Evolutionary conservation across 2,113 vertebrate species (phyloP), one percentile per base, ranked within the genome.

Genomic region (Paratilapia polleni): DNA sequence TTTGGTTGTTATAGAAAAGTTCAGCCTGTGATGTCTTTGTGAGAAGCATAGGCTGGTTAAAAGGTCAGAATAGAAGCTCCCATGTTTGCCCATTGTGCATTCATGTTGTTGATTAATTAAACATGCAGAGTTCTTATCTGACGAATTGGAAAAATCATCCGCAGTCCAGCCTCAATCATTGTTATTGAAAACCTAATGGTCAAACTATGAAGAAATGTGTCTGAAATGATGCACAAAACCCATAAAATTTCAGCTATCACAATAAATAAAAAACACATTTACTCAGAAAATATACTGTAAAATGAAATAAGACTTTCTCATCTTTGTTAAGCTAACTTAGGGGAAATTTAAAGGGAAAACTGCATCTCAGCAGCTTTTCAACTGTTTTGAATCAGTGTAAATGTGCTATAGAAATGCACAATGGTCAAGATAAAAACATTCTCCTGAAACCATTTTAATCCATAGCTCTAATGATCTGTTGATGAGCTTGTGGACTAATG

Each of bases 401-500:
- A 31, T 52, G 43, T 73, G 66, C 47, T n/a, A 31, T 52, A 20
- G 49, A 0, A 26, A 52, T 19, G n/a, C 12, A 57, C 17, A 22
- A 56, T 31, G 26, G 47, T 73, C 68, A 54, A 66, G 22, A 17
- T 31, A 31, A n/a, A 73, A 54, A 9, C 19, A 54, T n/a, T 31
- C 6, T 52, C 19, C 26, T 73, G 68, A 34, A 17, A 54, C 6
- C 6, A 38, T 22, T 68, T 38, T 43, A 20, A 41, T 13, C 28
- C 3, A 24, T 15, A 14, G 56, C 43, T 8, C 20, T 83, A 86
- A 85, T 81, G 77, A 78, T 63, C 20, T 31, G 12, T 0, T 52
- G 64, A 58, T 78, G 82, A 86, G 62, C 59, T 24, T 15, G 4
- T 58, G 66, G 79, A 82, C 38, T 85, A 77, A 91, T 87, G 77